These are phyloP conservation scores for Brachirus orientalis DNA, from an alignment of 2,113 vertebrate genomes.

Conservation along the genomic window DNA sequence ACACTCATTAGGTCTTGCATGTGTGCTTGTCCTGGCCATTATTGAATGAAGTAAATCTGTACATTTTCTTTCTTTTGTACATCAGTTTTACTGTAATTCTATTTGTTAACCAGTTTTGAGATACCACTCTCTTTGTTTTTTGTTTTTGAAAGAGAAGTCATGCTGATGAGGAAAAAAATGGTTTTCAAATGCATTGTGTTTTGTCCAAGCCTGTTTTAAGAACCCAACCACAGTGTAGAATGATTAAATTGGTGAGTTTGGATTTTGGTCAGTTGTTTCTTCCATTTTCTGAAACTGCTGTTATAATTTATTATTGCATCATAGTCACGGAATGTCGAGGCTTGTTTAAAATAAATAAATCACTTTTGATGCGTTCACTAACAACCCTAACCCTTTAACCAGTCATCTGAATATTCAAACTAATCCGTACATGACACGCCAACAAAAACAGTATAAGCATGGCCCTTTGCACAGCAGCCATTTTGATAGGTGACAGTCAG, in stretches of 20 bases:
- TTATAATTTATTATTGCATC: too few species aligned
- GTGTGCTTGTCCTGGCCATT: conserved; percentile 36
- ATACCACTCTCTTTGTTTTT: conserved; percentile 11
- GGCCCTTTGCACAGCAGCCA: too few species aligned
- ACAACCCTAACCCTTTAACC: too few species aligned
- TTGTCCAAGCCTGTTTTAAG: conserved; percentile 34
- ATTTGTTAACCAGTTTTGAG: conserved; percentile 21
- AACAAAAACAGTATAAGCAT: too few species aligned
- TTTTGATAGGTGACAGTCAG: too few species aligned
- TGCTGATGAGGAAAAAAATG: conserved; percentile 35
- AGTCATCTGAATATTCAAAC: too few species aligned
- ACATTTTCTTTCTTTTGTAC: conserved; percentile 13
- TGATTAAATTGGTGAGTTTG: conserved; percentile 43
- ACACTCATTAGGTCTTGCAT: conserved; percentile 13
- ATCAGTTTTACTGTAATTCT: conserved; percentile 32
- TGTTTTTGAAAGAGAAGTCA: conserved; percentile 5
- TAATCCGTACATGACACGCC: too few species aligned
- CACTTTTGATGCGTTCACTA: too few species aligned
- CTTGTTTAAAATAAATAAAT: too few species aligned
- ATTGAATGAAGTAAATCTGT: conserved; percentile 8
- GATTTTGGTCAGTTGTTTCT: conserved; percentile 14
- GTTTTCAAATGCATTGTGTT: conserved; percentile 39
- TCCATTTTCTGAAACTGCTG: not conserved
- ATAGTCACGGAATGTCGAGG: too few species aligned
- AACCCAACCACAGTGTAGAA: conserved; percentile 6